phyloP scores from a whole-genome alignment of 2,888 invertebrate species.

The Balanococcus diminutus region DNA sequence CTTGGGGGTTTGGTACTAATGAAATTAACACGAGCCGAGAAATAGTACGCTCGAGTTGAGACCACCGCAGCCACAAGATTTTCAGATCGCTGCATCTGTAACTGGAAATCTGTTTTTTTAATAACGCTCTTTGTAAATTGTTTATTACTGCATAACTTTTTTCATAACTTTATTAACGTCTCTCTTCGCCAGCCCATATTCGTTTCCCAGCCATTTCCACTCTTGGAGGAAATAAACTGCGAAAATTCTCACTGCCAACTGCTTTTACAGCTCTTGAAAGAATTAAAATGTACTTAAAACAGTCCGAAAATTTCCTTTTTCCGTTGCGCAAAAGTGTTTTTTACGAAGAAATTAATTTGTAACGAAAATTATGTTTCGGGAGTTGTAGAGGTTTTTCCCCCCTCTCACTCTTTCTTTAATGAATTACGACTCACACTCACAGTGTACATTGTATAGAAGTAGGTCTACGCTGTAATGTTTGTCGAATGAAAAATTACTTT shows the following conservation, averaged over 20 bases:
- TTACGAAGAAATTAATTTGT: constrained; percentile 19
- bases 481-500: constrained; percentile 22
- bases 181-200: background rate
- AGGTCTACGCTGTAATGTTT: too few relatives aligned
- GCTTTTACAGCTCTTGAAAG: constrained; percentile 14
- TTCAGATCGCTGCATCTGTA: background rate
- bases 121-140: background rate
- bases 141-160: constrained; percentile 5
- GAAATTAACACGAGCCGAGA: constrained; percentile 28
- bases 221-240: background rate
- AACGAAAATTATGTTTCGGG: background rate
- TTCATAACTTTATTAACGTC: background rate
- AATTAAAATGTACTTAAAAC: constrained; percentile 30
- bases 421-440: background rate
- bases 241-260: background rate
- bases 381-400: background rate
- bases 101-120: background rate
- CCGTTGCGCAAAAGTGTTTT: background rate
- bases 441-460: background rate
- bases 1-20: background rate
- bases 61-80: background rate
- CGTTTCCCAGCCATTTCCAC: background rate
- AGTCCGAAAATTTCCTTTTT: background rate
- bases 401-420: background rate
- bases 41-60: background rate